A percentile compares a stretch with the other conserved stretches of the same genome.
Evolutionary conservation across 92 coral and sea anemone species (phyloP).

Genomic region (Umimayanthus chanpuru): DNA sequence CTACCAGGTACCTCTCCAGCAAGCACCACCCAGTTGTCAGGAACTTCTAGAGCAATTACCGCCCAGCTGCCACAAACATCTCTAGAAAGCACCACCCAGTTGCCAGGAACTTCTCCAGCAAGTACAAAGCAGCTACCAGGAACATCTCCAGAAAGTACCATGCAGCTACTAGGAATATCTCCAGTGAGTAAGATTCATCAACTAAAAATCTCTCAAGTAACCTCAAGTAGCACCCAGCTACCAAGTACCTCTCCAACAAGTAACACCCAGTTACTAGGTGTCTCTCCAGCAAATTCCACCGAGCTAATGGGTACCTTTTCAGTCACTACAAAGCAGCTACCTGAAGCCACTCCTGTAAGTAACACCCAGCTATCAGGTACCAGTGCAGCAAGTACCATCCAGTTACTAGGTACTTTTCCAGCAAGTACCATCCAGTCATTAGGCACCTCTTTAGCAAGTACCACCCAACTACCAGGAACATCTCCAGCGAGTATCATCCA

Average conservation of each 20-base stretch:
- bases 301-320: background rate
- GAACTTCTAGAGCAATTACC: background rate
- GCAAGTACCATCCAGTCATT: background rate
- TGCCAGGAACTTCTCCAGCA: background rate
- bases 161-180: background rate
- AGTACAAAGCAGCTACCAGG: background rate
- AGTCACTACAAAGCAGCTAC: background rate
- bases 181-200: background rate
- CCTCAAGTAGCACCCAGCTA: background rate
- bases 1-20: constrained; percentile 2
- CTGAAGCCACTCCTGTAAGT: background rate
- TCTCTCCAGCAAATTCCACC: background rate
- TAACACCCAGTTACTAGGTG: background rate
- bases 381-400: constrained; percentile 13
- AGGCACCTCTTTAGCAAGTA: no score
- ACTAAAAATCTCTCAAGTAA: background rate
- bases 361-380: background rate
- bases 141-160: background rate
- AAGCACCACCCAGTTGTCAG: background rate
- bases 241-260: background rate
- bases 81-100: background rate
- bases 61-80: background rate
- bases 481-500: background rate
- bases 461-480: background rate
- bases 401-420: background rate